A percentile compares a stretch with the other conserved stretches of the same genome.
phyloP scores from a whole-genome alignment of 2,888 invertebrate species.

The Thymelicus sylvestris region DNA sequence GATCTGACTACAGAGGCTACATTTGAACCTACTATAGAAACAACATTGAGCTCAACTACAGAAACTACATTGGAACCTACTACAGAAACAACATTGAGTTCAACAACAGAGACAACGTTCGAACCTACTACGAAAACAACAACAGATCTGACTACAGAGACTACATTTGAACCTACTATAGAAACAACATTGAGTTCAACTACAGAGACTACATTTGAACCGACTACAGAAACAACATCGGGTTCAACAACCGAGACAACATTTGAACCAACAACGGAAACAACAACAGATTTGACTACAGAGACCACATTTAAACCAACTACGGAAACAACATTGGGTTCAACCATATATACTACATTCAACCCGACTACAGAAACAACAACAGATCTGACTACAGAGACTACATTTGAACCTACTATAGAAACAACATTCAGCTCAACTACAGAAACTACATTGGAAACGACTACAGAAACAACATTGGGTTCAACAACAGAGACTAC shows the following conservation, averaged over 20 bases:
- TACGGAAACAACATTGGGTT: background rate
- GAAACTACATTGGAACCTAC: background rate
- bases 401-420: background rate
- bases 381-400: background rate
- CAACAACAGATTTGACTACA: background rate
- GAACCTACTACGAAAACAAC: background rate
- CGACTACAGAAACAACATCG: slow-evolving; percentile 7
- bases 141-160: no score
- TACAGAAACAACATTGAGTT: background rate
- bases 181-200: no score
- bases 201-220: background rate
- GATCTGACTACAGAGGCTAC: background rate
- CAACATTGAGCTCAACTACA: background rate
- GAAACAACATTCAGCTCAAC: background rate
- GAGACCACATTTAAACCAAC: background rate
- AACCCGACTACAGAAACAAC: background rate
- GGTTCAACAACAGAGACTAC: background rate
- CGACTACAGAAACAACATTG: background rate
- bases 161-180: no score
- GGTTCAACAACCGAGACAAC: background rate
- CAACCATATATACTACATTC: background rate
- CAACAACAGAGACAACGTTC: background rate
- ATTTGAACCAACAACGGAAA: background rate
- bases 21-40: background rate
- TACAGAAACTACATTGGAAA: background rate